phyloP scores from a whole-genome alignment of 2,113 vertebrate genomes.

The Epinephelus moara region DNA sequence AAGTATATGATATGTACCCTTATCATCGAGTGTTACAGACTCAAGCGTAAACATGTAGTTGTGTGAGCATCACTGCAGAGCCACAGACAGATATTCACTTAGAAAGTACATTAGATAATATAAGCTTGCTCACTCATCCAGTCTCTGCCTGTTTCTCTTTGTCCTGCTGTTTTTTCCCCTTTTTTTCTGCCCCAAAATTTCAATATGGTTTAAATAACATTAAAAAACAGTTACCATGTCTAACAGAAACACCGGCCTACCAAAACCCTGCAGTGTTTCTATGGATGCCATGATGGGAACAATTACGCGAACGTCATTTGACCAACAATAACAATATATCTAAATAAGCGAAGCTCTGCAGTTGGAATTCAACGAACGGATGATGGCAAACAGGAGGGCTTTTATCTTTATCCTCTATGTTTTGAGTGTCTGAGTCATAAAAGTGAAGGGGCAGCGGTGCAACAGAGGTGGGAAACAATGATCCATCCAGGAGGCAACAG shows the following conservation, averaged over 20 bases:
- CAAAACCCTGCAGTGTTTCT: background rate
- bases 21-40: background rate
- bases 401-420: conserved; percentile 35
- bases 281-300: background rate
- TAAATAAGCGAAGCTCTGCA: background rate
- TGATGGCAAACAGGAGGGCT: conserved; percentile 23
- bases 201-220: background rate
- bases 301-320: background rate
- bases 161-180: background rate
- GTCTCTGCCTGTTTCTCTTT: background rate
- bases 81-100: conserved; percentile 2
- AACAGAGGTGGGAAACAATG: conserved; percentile 29
- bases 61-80: background rate
- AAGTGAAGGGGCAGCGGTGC: conserved; percentile 34
- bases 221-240: background rate
- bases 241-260: background rate
- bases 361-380: background rate
- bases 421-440: conserved; percentile 58
- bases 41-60: background rate
- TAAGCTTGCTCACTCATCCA: too few species aligned
- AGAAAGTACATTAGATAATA: background rate
- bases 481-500: conserved; percentile 37
- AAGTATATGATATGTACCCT: background rate
- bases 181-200: background rate
- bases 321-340: background rate